phyloP scores from a whole-genome alignment of 2,797 vertebrate genomes.

The Antennarius maculatus region DNA sequence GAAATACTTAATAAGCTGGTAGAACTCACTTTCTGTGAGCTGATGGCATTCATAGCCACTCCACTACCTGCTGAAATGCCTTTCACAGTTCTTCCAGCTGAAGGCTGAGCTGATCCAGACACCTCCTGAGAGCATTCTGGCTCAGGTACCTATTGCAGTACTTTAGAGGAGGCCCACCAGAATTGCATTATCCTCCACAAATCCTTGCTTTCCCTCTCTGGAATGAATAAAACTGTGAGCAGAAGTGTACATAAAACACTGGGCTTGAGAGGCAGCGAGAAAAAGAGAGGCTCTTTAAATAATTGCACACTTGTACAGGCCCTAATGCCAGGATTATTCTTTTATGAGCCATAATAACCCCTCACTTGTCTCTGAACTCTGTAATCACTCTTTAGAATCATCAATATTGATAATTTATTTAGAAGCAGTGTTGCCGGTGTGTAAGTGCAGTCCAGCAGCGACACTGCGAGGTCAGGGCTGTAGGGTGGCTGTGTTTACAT shows the following conservation, averaged over 20 bases:
- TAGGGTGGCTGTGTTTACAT: neutral
- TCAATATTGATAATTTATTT: conserved; percentile 45
- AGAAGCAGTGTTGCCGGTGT: conserved; percentile 15
- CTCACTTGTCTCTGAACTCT: conserved; percentile 28
- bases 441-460: conserved; percentile 15
- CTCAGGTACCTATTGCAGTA: conserved; percentile 12
- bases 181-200: conserved; percentile 20
- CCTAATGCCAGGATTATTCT: conserved; percentile 28
- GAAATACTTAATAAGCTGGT: conserved; percentile 30
- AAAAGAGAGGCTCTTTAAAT: conserved; percentile 18
- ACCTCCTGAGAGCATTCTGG: conserved; percentile 26
- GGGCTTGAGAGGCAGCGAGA: neutral
- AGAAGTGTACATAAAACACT: neutral
- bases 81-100: conserved; percentile 29
- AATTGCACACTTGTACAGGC: conserved; percentile 2
- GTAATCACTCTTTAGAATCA: conserved; percentile 34
- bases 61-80: conserved; percentile 32
- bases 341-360: conserved; percentile 25
- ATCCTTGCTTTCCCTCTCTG: conserved; percentile 17
- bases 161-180: conserved; percentile 18
- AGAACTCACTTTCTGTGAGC: conserved; percentile 30
- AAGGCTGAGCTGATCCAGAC: conserved; percentile 12
- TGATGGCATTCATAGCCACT: conserved; percentile 23
- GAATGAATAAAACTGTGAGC: neutral
- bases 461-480: neutral